These are phyloP conservation scores for Chalcosyrphus nemorum DNA, from an alignment of 2,888 invertebrate genomes.

Conservation along the genomic window DNA sequence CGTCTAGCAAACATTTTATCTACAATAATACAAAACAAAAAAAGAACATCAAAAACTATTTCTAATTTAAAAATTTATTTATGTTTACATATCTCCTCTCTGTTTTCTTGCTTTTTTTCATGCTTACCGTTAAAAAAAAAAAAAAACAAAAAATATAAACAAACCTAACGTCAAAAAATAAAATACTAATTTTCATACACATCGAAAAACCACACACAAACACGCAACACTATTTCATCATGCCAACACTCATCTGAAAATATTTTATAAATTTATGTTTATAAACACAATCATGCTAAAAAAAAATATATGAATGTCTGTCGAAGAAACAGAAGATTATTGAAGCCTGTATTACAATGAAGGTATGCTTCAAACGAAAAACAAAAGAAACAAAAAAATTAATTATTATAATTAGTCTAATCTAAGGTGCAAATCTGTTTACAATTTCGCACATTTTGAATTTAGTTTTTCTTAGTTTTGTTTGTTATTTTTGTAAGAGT, in stretches of 20 bases:
- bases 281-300: constrained; percentile 74
- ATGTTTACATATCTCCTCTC: constrained; percentile 66
- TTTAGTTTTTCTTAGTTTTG: constrained; percentile 19
- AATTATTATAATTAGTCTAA: constrained; percentile 53
- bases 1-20: constrained; percentile 13
- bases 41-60: not conserved
- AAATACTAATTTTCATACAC: constrained; percentile 73
- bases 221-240: constrained; percentile 73
- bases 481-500: too few relatives aligned
- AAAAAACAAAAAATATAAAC: too few relatives aligned
- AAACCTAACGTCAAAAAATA: constrained; percentile 73
- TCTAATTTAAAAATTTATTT: constrained; percentile 58
- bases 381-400: constrained; percentile 31
- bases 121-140: constrained; percentile 70
- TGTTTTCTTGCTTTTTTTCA: constrained; percentile 73
- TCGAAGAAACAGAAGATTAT: constrained; percentile 90
- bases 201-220: constrained; percentile 73
- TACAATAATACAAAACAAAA: not conserved
- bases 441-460: constrained; percentile 59
- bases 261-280: constrained; percentile 10
- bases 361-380: constrained; percentile 85
- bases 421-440: constrained; percentile 72
- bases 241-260: constrained; percentile 69
- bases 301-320: constrained; percentile 82
- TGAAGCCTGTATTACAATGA: constrained; percentile 96